Evolutionary conservation across 2,888 invertebrate species (phyloP).

Genomic region (Lordiphosa fenestrarum): DNA sequence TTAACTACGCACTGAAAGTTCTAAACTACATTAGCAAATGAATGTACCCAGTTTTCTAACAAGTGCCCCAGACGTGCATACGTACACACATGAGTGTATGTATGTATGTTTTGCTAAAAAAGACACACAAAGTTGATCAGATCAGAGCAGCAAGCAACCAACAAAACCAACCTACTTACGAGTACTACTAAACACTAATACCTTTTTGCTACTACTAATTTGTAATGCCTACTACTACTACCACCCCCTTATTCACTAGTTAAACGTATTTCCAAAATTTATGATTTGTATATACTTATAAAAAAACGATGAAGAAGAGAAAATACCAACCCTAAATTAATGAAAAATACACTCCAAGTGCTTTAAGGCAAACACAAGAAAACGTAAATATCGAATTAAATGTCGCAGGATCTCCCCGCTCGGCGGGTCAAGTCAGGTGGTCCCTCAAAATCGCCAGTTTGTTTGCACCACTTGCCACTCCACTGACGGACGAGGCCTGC

Average conservation of each 20-base stretch:
- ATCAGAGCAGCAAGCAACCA: constrained; percentile 15
- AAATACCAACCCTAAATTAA: constrained; percentile 41
- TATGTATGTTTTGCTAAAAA: constrained; percentile 30
- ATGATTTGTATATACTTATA: constrained; percentile 70
- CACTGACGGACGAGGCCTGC: constrained; percentile 15
- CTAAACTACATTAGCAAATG: constrained; percentile 38
- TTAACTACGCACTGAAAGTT: constrained; percentile 69
- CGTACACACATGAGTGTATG: constrained; percentile 10
- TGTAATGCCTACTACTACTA: constrained; percentile 55
- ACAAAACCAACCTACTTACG: constrained; percentile 53
- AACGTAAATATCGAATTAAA: constrained; percentile 39
- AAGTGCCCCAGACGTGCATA: constrained; percentile 28
- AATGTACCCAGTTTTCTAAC: constrained; percentile 34
- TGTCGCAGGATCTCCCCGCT: constrained; percentile 23
- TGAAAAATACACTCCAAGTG: constrained; percentile 73
- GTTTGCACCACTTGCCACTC: constrained; percentile 32
- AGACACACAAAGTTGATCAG: constrained; percentile 58
- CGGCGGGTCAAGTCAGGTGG: constrained; percentile 16
- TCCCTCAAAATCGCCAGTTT: constrained; percentile 79
- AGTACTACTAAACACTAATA: constrained; percentile 58
- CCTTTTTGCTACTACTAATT: constrained; percentile 73
- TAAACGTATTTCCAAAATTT: constrained; percentile 65
- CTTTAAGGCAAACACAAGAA: constrained; percentile 67
- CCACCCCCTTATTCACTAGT: constrained; percentile 58
- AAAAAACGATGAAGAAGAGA: constrained; percentile 13